These are phyloP conservation scores for Platycheirus rosarum DNA, from an alignment of 2,888 invertebrate genomes.

Conservation along the genomic window DNA sequence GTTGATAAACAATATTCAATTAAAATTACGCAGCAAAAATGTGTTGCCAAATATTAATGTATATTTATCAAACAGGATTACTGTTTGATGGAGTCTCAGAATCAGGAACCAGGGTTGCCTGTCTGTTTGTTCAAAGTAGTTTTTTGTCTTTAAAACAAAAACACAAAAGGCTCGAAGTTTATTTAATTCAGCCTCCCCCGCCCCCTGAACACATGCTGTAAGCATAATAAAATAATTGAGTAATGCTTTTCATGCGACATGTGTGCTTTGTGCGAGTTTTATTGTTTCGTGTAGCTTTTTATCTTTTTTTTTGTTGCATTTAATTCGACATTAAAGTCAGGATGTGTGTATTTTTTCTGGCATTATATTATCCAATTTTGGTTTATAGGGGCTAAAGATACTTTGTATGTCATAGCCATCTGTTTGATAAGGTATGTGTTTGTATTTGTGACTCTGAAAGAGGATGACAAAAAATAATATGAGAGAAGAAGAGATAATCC, in stretches of 20 bases:
- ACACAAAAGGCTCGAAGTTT: too few species aligned
- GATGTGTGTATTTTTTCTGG: constrained; percentile 1
- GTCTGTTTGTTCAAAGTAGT: too few species aligned
- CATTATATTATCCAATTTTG: constrained; percentile 61
- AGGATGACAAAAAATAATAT: constrained; percentile 7
- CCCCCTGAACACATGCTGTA: not conserved
- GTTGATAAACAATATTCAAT: constrained; percentile 65
- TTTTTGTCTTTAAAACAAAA: constrained; percentile 30
- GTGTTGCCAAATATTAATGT: constrained; percentile 56
- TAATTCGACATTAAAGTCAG: constrained; percentile 65
- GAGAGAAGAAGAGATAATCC: constrained; percentile 51
- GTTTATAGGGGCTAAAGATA: constrained; percentile 49
- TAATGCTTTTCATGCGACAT: constrained; percentile 55
- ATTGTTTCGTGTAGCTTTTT: constrained; percentile 65
- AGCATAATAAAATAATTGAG: constrained; percentile 56
- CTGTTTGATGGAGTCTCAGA: constrained; percentile 49
- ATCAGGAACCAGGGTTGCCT: not conserved
- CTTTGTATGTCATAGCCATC: constrained; percentile 41
- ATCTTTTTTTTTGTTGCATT: too few species aligned
- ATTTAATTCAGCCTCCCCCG: constrained; percentile 11
- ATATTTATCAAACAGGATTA: constrained; percentile 55
- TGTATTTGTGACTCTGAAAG: not conserved
- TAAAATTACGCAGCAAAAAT: constrained; percentile 60
- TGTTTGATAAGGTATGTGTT: constrained; percentile 2
- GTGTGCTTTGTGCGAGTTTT: constrained; percentile 64